Base-by-base conservation (phyloP, 2,888 invertebrate genomes). In the Hoplodrina ambigua region DNA sequence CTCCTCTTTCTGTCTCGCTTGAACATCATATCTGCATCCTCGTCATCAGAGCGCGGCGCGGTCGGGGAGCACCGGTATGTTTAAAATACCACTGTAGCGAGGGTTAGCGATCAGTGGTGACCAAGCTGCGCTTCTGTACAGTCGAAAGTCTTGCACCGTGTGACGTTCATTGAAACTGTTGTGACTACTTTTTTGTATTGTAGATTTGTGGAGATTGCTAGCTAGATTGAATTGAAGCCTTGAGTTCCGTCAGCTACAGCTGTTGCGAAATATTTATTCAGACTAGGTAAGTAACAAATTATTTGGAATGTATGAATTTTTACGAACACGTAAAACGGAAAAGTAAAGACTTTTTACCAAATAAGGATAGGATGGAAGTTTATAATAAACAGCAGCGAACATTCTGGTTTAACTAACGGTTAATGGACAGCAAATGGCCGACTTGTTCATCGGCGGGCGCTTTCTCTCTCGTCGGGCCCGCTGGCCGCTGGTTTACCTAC, bases 21-120 rank as follows among this genome's bases (percentile, higher is more conserved):
- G 65, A 70, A 67, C 75, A 64, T 72, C 77, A 88, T 93, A 90
- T 85, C 82, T 86, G 73, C 87, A 83, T 93, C 91, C 86, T 87
- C 72, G 79, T 93, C 88, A 49, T 64, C 64, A 66, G 81, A 63
- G 78, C 76, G 78, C 84, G 78, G 80, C 76, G 78, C 79, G 77
- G 81, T 89, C 87, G 93, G 94, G 94, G 93, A 93, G 90, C 89
- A 90, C 91, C 88, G 89, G 89, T 85, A 92, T 91, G 93, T 93
- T 95, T 95, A 92, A 94, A 94, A 94, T 94, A 95, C 91, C 91
- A 89, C 85, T 86, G 85, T 84, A 87, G 89, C 85, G 86, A 85
- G 87, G 87, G 87, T 83, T 88, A 90, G 90, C 91, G 91, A 90
- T 93, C 94, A 96, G 95, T 96, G 86, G 91, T 92, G 91, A 91